Conservation (phyloP, 2,888 invertebrate genomes). For the Mongoloraphidia duomilia region DNA sequence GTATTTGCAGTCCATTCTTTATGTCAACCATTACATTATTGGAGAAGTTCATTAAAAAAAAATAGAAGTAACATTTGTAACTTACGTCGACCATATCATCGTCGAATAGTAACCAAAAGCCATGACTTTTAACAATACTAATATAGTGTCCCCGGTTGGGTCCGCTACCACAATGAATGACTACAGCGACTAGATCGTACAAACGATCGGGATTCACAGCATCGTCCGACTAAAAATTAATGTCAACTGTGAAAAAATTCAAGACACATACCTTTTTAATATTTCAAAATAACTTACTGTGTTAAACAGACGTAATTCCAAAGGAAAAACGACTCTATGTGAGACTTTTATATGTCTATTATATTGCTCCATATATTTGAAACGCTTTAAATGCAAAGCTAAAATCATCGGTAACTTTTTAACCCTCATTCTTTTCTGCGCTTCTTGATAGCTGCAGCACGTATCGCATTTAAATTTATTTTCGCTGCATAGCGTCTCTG, state of each 20-base stretch:
- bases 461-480: conserved; percentile 99
- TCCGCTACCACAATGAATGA: conserved; percentile 98
- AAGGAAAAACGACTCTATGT: conserved; percentile 95
- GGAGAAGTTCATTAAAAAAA: conserved; percentile 2
- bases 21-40: too few relatives aligned
- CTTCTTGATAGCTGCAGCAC: conserved; percentile 98
- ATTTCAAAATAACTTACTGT: conserved; percentile 50
- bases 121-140: conserved; percentile 98
- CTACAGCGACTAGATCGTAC: conserved; percentile 97
- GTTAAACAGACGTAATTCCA: conserved; percentile 94
- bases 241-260: conserved; percentile 1
- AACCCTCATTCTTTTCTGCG: conserved; percentile 95
- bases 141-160: conserved; percentile 99
- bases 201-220: conserved; percentile 95
- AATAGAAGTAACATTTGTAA: conserved; percentile 20
- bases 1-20: too few relatives aligned
- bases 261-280: background rate
- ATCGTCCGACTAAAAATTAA: conserved; percentile 74
- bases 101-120: conserved; percentile 98
- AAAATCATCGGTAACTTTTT: conserved; percentile 96
- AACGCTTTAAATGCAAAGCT: conserved; percentile 92
- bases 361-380: conserved; percentile 96
- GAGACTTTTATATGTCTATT: conserved; percentile 98
- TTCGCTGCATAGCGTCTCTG: conserved; percentile 95
- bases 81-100: conserved; percentile 99